Conservation (phyloP, 2,113 vertebrate genomes). For the Marmota flaviventris region DNA sequence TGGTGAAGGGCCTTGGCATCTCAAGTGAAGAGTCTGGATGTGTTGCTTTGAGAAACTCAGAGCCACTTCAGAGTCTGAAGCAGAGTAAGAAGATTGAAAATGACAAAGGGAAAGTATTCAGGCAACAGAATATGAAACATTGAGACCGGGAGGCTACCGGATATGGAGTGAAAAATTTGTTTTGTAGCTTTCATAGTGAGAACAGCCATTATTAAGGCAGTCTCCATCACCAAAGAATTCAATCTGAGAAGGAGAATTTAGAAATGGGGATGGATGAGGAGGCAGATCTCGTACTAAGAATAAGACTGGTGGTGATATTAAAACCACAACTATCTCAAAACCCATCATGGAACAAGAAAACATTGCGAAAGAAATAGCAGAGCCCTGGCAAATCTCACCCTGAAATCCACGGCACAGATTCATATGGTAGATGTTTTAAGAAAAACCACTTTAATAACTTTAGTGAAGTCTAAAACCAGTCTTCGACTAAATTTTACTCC, state of each 20-base stretch:
- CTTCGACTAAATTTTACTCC: not conserved
- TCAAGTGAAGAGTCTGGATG: not conserved
- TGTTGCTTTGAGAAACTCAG: not conserved
- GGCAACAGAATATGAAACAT: not conserved
- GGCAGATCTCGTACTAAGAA: not conserved
- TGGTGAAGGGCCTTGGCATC: accelerated
- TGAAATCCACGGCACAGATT: not conserved
- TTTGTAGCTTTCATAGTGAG: not conserved
- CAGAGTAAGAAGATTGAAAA: not conserved
- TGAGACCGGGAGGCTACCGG: not conserved
- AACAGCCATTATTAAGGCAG: not conserved
- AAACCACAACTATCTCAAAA: not conserved
- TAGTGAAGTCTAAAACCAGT: not conserved
- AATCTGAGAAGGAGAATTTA: constrained; percentile 36
- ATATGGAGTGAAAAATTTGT: not conserved
- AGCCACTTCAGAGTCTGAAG: not conserved
- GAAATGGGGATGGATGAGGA: not conserved
- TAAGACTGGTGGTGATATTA: not conserved
- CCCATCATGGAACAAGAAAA: no score
- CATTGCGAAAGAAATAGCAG: not conserved
- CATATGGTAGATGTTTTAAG: not conserved
- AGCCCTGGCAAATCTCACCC: accelerated
- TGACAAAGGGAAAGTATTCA: not conserved
- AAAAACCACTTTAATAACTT: not conserved
- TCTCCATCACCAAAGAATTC: not conserved